Evolutionary conservation across 30 jellyfish, hydroid and myxozoan species (phyloP), one percentile per base, ranked within the genome.

Genomic region (Chironex yamaguchii): DNA sequence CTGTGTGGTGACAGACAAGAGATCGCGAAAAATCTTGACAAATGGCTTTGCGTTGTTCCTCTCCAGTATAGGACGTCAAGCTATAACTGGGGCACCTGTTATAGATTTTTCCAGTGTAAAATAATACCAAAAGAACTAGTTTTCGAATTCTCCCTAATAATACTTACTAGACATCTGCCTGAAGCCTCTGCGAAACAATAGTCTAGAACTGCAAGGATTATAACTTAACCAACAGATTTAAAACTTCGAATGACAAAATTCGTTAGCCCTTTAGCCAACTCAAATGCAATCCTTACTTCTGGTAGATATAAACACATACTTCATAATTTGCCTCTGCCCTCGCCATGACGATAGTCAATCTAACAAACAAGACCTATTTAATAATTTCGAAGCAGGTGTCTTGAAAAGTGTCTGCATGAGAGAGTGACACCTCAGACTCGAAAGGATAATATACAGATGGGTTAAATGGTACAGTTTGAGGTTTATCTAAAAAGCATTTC

Each of bases 181-280:
- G 58, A 42, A 42, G 58, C 58, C 58, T 6, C 58, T 42, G 17
- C 9, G 17, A 42, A 42, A 42, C 58, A 42, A 42, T 42, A 42
- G 58, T 42, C 17, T 9, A 17, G 58, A 17, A 42, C 58, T 9
- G 58, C 17, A 42, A 42, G 58, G 58, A 42, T 42, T 42, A 42
- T 9, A 42, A 42, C 9, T 42, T 17, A 42, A 42, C 58, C 9
- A 17, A 42, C 58, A 42, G 58, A 42, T 42, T 42, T 42, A 42
- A 42, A 9, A 6, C 17, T 42, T 17, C 17, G 58, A 42, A 17
- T 42, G 9, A 42, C 58, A 42, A 42, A 42, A 42, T 42, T 42
- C 58, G 58, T 42, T 42, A 42, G 58, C 58, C 58, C 58, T 42
- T 42, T 42, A 42, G 58, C 58, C 58, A 42, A 42, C 58, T 42